These are phyloP conservation scores for Euura saliciscinereae DNA, from an alignment of 1,140 invertebrate species.

Conservation along the genomic window DNA sequence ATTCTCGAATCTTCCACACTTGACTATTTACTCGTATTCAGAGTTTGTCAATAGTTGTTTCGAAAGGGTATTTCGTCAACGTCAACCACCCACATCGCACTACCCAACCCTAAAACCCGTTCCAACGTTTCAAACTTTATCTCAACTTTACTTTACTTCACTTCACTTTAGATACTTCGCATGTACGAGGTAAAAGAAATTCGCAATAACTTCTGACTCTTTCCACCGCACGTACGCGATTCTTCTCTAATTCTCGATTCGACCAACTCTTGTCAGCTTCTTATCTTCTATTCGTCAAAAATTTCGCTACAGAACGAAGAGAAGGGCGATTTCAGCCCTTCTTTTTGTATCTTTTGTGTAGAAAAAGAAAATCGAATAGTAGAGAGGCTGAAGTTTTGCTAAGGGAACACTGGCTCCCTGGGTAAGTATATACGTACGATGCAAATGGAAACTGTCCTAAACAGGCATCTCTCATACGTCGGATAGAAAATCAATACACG, in stretches of 20 bases:
- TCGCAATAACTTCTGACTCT: no score
- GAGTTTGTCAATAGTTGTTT: conserved; percentile 45
- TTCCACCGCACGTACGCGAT: no score
- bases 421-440: background rate
- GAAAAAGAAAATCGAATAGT: background rate
- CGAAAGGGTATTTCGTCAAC: conserved; percentile 43
- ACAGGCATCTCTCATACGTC: conserved; percentile 55
- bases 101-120: no score
- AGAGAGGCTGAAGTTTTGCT: background rate
- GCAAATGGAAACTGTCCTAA: conserved; percentile 41
- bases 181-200: no score
- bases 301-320: no score
- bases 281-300: no score
- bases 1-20: background rate
- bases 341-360: background rate
- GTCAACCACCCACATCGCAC: conserved; percentile 21
- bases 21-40: conserved; percentile 42
- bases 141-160: no score
- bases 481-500: conserved; percentile 57
- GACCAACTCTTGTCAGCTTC: no score
- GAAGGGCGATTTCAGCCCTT: background rate
- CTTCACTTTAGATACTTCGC: no score
- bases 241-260: no score
- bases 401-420: background rate
- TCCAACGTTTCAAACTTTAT: no score